Evolutionary conservation across 2,888 invertebrate genomes (phyloP), one percentile per base, ranked within the genome.

Genomic region (Metallyticus violacea): DNA sequence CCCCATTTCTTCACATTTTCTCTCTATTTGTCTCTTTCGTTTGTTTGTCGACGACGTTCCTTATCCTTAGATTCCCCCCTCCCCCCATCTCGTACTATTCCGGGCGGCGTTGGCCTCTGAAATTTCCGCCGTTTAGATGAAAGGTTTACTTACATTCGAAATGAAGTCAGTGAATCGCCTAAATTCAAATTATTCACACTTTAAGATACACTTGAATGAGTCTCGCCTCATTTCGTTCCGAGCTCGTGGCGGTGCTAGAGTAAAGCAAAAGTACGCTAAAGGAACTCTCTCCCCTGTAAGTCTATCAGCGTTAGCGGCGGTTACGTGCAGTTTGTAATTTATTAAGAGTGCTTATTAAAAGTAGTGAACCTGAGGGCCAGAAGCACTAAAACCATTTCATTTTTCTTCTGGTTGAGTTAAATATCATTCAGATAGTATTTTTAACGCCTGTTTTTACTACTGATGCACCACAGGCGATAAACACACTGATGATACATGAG

Each of bases 1-100:
- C 87, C 87, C 88, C 88, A 88, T 88, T 88, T 88, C 88, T 88
- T 88, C 88, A 88, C 26, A 88, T 88, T 88, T 87, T 85, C 87
- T 88, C 88, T 88, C 88, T 88, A 88, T 88, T 88, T 88, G 86
- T 88, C 88, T 88, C 80, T 81, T 82, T 79, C 40, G 40, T 62
- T 62, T 62, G 40, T 62, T 62, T 62, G 40, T 62, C 40, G 79
- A 25, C 29, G 22, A 15, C 30, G 7, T 22, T 25, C 78, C 1
- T n/a, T n/a, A n/a, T n/a, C n/a, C n/a, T n/a, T n/a, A n/a, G n/a
- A n/a, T n/a, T n/a, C n/a, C n/a, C n/a, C 26, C 26, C 85, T 15
- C 77, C 79, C 26, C 7, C 28, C 85, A 9, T 78, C 27, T 30
- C 85, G n/a, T 25, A 26, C 25, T 76, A 6, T n/a, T 28, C n/a